phyloP scores from a whole-genome alignment of 2,113 vertebrate genomes.

The Cyphomyrus discorhynchus region DNA sequence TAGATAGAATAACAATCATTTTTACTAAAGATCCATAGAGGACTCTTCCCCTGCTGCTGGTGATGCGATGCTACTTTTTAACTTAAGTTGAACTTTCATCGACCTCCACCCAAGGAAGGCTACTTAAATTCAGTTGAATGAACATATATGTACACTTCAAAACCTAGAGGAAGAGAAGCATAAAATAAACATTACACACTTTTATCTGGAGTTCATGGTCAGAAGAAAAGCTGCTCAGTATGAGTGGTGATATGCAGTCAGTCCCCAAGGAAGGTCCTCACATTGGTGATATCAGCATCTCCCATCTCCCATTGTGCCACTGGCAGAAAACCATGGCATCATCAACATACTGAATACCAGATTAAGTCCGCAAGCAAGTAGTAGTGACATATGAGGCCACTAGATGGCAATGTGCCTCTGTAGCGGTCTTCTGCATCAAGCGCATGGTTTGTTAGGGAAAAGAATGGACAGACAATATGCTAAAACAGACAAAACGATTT shows the following conservation, averaged over 20 bases:
- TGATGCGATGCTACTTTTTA: not conserved
- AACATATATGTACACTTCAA: not conserved
- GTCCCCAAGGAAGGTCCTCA: conserved; percentile 48
- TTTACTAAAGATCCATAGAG: not conserved
- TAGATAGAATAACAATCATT: not conserved
- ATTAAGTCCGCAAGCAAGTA: conserved; percentile 34
- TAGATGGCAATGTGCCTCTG: not conserved
- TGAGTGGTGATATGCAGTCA: conserved; percentile 44
- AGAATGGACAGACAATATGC: not conserved
- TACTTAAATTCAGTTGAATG: not conserved
- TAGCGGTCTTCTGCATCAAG: not conserved
- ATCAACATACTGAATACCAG: conserved; percentile 48
- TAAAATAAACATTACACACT: conserved; percentile 57
- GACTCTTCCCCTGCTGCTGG: not conserved
- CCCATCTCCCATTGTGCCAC: conserved; percentile 52
- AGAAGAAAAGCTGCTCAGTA: conserved; percentile 47
- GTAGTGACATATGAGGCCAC: not conserved
- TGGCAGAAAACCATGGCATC: conserved; percentile 56
- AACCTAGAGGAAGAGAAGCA: conserved; percentile 34
- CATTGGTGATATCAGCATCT: conserved; percentile 54
- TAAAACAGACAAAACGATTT: not conserved
- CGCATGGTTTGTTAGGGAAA: not conserved
- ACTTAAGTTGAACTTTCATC: not conserved
- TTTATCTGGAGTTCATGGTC: conserved; percentile 48
- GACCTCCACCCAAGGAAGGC: not conserved